A percentile compares a stretch with the other conserved stretches of the same genome.
These are phyloP conservation scores for Ceratothoa steindachneri DNA, from an alignment of 2,888 invertebrate genomes.

Conservation along the genomic window DNA sequence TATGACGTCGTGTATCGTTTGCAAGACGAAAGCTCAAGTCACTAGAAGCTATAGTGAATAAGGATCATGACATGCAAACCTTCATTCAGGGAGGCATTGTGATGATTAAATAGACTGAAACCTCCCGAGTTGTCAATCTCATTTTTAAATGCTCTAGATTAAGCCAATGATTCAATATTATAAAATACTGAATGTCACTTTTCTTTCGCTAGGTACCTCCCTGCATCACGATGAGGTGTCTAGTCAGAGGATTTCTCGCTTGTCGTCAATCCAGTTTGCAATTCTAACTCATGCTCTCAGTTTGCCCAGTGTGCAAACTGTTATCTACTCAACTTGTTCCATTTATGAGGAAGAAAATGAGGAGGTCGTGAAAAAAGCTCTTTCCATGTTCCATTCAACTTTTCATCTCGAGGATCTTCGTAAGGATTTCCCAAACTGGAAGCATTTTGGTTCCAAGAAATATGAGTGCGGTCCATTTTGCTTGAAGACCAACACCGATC, in stretches of 20 bases:
- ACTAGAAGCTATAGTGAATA: too few species aligned
- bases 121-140: too few species aligned
- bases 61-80: too few species aligned
- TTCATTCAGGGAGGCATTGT: too few species aligned
- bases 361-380: conserved; percentile 71
- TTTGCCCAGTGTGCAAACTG: conserved; percentile 75
- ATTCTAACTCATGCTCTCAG: conserved; percentile 80
- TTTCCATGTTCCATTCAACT: conserved; percentile 54
- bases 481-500: conserved; percentile 69
- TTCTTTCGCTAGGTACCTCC: neutral
- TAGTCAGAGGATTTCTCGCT: conserved; percentile 49
- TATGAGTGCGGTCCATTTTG: conserved; percentile 59
- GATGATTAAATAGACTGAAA: too few species aligned
- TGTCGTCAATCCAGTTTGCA: conserved; percentile 67
- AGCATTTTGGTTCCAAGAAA: conserved; percentile 57
- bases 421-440: conserved; percentile 53
- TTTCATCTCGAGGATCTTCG: conserved; percentile 31
- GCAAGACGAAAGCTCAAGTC: too few species aligned
- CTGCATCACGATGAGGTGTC: conserved; percentile 17
- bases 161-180: too few species aligned
- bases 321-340: conserved; percentile 97
- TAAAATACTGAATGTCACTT: too few species aligned
- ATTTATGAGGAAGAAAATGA: conserved; percentile 87
- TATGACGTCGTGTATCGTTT: too few species aligned
- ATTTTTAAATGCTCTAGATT: too few species aligned